Evolutionary conservation across 2,113 vertebrate species (phyloP).

Genomic region (Sakesphorus luctuosus): DNA sequence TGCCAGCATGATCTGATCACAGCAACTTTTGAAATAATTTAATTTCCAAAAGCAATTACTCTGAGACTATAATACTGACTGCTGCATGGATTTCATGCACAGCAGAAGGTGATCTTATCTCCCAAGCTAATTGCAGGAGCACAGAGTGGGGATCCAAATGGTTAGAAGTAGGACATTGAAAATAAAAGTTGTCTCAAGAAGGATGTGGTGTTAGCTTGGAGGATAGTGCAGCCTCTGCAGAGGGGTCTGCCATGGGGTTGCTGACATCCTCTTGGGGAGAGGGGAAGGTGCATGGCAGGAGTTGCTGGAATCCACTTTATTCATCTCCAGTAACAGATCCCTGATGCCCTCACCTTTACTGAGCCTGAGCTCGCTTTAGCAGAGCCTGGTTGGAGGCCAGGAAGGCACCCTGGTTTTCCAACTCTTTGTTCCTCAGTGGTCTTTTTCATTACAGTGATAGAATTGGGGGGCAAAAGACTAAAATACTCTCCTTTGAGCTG

Average conservation of each 20-base stretch:
- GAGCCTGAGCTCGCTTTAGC: not conserved
- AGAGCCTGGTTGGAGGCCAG: not conserved
- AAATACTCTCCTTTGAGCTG: not conserved
- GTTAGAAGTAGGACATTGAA: not conserved
- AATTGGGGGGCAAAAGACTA: not conserved
- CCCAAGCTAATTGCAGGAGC: not conserved
- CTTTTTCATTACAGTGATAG: not conserved
- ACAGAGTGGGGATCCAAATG: not conserved
- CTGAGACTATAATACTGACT: not conserved
- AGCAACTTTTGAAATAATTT: not conserved
- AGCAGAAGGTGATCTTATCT: not conserved
- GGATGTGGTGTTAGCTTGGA: not conserved
- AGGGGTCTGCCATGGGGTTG: not conserved
- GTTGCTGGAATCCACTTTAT: not conserved
- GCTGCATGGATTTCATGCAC: not conserved
- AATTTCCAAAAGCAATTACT: not conserved
- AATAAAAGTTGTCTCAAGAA: not conserved
- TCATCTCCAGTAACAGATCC: too few relatives aligned
- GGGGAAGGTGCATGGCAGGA: not conserved
- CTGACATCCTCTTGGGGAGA: not conserved
- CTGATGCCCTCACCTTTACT: not conserved
- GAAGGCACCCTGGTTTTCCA: not conserved
- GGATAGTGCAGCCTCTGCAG: not conserved
- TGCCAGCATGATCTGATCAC: not conserved
- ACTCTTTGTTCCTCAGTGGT: not conserved